Evolutionary conservation across 1,140 invertebrate species (phyloP), one percentile per base, ranked within the genome.

Genomic region (Conus betulinus): DNA sequence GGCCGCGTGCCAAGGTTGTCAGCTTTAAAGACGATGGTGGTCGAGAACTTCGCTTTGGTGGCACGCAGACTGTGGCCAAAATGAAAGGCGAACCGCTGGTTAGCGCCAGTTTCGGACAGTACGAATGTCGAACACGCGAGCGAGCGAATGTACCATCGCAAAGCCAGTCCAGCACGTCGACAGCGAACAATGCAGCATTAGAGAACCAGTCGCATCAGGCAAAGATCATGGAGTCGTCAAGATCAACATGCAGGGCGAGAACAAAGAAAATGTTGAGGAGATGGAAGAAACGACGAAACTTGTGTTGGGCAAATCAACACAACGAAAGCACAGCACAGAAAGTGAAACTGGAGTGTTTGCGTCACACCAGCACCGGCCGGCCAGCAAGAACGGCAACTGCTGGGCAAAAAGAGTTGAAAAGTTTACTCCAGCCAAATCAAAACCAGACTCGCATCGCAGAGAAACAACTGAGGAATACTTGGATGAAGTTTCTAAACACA

Each of bases 11-110:
- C 63, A 90, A 86, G 81, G 83, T 79, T 67, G 93, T 94, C 20
- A 93, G 90, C 79, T 95, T 95, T 83, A 94, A 92, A 81, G 53
- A 89, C 76, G 91, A 95, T 74, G n/a, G 92, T 91, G 74, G 90
- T 93, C 20, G 94, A 95, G 89, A n/a, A 95, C 93, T 71, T 95
- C 94, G 52, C 93, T 95, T n/a, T 53, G 94, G 94, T 82, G 94
- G 94, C 15, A 95, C 94, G 84, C 92, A 94, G 81, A 92, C 87
- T 23, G 53, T 89, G n/a, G 91, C 92, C 15, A 91, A 88, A 89
- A 91, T 94, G 53, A 94, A 93, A 91, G 84, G 85, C 67, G 92
- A 94, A 25, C 87, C 91, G 60, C 84, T 89, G 71, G 84, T 89
- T n/a, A n/a, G n/a, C n/a, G 23, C 87, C 88, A 76, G 92, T 84